These are phyloP conservation scores for Anas platyrhynchos DNA, from an alignment of 2,113 vertebrate genomes.

Conservation along the genomic window DNA sequence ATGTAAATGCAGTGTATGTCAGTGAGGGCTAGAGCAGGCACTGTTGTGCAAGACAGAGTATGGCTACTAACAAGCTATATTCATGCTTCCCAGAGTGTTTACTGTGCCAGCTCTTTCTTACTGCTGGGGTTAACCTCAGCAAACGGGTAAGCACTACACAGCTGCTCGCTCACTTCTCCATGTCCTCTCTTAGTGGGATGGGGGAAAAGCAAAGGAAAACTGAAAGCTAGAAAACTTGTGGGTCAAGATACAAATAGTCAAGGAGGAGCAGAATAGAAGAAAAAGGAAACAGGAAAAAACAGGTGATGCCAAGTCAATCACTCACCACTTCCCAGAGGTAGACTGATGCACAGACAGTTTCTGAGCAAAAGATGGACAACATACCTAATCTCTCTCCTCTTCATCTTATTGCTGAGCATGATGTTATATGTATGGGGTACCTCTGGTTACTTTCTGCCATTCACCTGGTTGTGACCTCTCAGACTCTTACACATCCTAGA, in stretches of 20 bases:
- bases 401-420: not conserved
- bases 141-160: not conserved
- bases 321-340: not conserved
- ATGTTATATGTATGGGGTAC: not conserved
- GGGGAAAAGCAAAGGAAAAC: not conserved
- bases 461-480: not conserved
- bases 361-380: not conserved
- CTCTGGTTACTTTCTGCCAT: accelerated
- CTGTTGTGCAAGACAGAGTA: not conserved
- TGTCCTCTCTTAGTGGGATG: accelerated
- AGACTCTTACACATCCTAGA: accelerated
- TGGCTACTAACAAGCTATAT: not conserved
- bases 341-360: not conserved
- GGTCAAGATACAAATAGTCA: not conserved
- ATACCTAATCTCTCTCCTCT: not conserved
- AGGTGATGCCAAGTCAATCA: not conserved
- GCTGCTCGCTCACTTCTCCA: accelerated
- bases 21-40: not conserved
- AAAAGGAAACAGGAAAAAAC: not conserved
- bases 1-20: not conserved
- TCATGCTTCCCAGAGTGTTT: not conserved
- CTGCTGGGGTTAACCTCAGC: not conserved
- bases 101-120: not conserved
- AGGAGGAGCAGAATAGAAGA: not conserved
- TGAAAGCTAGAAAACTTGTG: not conserved